Conservation (phyloP, 2,797 vertebrate genomes). For the Eurystomus glaucurus region DNA sequence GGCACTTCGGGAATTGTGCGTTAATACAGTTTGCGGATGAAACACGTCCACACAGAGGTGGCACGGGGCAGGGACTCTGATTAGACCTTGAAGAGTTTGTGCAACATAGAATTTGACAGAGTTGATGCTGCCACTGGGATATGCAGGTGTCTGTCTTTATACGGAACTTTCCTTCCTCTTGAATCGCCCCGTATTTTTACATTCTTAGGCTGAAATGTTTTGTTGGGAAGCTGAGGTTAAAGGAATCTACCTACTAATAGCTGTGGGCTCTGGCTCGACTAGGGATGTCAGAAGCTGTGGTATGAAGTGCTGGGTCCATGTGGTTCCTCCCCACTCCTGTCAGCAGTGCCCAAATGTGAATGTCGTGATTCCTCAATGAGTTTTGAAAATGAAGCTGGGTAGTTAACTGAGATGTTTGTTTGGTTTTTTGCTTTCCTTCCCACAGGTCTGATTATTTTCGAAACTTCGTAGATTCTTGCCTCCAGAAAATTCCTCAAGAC, state of each 20-base stretch:
- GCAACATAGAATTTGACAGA: neutral
- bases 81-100: neutral
- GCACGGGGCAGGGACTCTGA: neutral
- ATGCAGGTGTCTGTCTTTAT: neutral
- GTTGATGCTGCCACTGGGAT: neutral
- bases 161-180: neutral
- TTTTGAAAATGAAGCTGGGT: neutral
- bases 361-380: slow-evolving; percentile 6
- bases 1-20: neutral
- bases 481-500: slow-evolving; percentile 99
- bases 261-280: neutral
- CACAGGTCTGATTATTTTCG: slow-evolving; percentile 98
- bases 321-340: neutral
- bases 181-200: neutral
- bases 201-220: neutral
- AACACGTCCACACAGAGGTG: neutral
- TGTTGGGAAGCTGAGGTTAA: neutral
- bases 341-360: neutral
- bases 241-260: neutral
- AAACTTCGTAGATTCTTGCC: slow-evolving; percentile 99
- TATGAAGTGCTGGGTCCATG: neutral
- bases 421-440: slow-evolving; percentile 33
- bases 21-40: neutral
- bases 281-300: neutral
- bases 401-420: neutral